Evolutionary conservation across 2,113 vertebrate species (phyloP).

Genomic region (Atlantisia rogersi): DNA sequence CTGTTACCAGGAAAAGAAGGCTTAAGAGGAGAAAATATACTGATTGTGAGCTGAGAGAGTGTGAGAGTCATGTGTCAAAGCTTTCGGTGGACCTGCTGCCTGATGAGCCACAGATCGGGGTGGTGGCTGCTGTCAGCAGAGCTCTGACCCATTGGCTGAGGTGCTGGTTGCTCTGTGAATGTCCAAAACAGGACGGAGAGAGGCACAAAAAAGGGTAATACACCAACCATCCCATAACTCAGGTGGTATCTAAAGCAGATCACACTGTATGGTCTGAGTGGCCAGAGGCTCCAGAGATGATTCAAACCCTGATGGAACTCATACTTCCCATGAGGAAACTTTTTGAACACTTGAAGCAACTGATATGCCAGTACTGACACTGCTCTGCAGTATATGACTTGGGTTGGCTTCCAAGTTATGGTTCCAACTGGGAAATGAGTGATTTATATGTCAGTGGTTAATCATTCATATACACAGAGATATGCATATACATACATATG

Average conservation of each 20-base stretch:
- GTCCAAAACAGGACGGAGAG: not conserved
- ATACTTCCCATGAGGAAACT: not conserved
- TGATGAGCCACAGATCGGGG: not conserved
- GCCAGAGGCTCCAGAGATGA: not conserved
- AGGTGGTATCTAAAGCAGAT: not conserved
- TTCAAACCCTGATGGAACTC: not conserved
- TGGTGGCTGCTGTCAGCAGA: not conserved
- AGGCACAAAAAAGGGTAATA: not conserved
- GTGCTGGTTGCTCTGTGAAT: not conserved
- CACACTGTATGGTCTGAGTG: not conserved
- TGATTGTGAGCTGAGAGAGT: not conserved
- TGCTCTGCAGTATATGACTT: fast-evolving
- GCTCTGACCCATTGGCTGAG: not conserved
- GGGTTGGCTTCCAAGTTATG: not conserved
- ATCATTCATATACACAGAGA: not conserved
- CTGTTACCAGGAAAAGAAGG: not conserved
- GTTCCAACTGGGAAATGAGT: not conserved
- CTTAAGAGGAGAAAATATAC: not conserved
- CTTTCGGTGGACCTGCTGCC: not conserved
- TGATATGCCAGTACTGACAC: not conserved
- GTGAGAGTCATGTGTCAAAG: not conserved
- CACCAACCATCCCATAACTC: not conserved
- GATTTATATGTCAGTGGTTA: not conserved
- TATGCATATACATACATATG: not conserved
- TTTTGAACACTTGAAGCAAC: not conserved